Evolutionary conservation across 2,797 vertebrate species (phyloP).

Genomic region (Rhincodon typus): DNA sequence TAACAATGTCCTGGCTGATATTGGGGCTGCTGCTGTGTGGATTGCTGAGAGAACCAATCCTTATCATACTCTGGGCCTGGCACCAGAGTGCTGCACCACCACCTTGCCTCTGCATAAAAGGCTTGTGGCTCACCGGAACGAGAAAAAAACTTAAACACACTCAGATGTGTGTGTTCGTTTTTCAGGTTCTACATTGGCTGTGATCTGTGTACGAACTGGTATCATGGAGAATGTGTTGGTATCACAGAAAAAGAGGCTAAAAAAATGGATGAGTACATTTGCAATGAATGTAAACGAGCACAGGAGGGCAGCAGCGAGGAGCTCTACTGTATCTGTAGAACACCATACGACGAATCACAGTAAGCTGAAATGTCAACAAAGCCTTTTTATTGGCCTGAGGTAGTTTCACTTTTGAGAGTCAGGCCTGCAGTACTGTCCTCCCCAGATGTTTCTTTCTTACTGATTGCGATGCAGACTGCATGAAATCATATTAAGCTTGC

Average conservation of each 20-base stretch:
- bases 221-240: constrained; percentile 94
- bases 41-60: neutral
- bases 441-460: neutral
- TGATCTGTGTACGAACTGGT: constrained; percentile 98
- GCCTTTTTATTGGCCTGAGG: constrained; percentile 15
- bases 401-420: constrained; percentile 18
- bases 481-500: neutral
- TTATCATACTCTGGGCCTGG: neutral
- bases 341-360: constrained; percentile 98
- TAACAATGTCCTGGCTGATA: neutral
- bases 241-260: constrained; percentile 99
- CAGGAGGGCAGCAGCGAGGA: constrained; percentile 96
- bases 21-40: neutral
- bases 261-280: constrained; percentile 99
- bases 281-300: constrained; percentile 88
- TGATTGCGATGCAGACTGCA: constrained; percentile 11
- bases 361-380: constrained; percentile 51
- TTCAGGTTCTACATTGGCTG: constrained; percentile 98
- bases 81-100: constrained; percentile 1
- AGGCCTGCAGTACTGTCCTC: constrained; percentile 28
- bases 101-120: neutral
- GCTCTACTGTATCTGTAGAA: constrained; percentile 98
- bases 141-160: constrained; percentile 24
- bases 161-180: constrained; percentile 41
- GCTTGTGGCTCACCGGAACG: neutral